These are phyloP conservation scores for Carassius carassius DNA, from an alignment of 2,113 vertebrate species.

Conservation along the genomic window DNA sequence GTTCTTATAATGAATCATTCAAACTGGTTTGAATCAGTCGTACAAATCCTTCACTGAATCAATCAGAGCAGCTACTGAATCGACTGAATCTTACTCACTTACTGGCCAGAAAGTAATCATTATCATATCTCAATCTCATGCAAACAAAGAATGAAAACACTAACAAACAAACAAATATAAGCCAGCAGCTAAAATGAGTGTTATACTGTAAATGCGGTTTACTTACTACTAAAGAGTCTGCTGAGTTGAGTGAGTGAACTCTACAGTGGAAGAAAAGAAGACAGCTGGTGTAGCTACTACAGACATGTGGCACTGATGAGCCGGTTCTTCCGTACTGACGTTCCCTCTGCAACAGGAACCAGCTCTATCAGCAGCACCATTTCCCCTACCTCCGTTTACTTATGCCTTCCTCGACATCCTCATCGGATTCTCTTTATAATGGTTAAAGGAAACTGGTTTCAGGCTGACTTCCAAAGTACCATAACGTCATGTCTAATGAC, in stretches of 20 bases:
- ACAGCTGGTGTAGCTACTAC: slow-evolving; percentile 9
- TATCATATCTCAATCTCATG: background rate
- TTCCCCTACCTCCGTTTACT: slow-evolving; percentile 49
- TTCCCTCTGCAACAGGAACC: slow-evolving; percentile 51
- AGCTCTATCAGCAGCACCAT: slow-evolving; percentile 48
- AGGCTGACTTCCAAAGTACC: background rate
- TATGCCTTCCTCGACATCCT: slow-evolving; percentile 10
- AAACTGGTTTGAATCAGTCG: background rate
- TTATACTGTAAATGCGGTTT: background rate
- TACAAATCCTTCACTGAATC: background rate
- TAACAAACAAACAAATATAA: background rate
- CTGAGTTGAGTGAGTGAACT: slow-evolving; percentile 2
- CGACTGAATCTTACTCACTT: background rate
- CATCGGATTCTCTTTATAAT: slow-evolving; percentile 23
- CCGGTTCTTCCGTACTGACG: slow-evolving; percentile 8
- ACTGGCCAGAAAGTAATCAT: background rate
- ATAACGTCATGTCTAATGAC: background rate
- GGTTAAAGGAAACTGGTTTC: background rate
- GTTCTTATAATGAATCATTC: background rate
- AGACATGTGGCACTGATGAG: slow-evolving; percentile 39
- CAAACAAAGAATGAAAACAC: no score
- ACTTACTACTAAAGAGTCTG: slow-evolving; percentile 1
- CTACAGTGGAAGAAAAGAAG: background rate
- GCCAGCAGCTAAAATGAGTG: background rate
- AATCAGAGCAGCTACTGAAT: background rate